These are phyloP conservation scores for Macrocentrus cingulum DNA, from an alignment of 1,140 invertebrate genomes.

Conservation along the genomic window DNA sequence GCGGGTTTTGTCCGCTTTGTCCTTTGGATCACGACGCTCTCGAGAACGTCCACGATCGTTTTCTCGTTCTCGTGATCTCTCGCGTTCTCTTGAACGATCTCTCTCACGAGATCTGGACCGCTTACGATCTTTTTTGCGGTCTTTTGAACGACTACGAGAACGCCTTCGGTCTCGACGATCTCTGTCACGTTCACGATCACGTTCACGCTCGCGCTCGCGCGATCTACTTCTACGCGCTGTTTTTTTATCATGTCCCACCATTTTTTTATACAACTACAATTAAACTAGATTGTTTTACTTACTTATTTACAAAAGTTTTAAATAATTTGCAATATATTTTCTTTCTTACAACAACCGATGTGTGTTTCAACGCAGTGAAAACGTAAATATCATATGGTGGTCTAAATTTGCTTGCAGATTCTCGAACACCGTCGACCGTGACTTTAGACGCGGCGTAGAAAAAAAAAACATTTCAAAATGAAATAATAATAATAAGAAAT, in stretches of 20 bases:
- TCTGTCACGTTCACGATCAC: conserved; percentile 48
- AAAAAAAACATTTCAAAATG: too few relatives aligned
- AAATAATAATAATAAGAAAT: too few relatives aligned
- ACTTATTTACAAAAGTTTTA: too few relatives aligned
- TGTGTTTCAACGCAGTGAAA: too few relatives aligned
- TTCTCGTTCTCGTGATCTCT: conserved; percentile 35
- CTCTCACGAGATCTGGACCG: conserved; percentile 37
- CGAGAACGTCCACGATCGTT: conserved; percentile 46
- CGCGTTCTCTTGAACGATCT: conserved; percentile 50
- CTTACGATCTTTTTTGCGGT: conserved; percentile 48
- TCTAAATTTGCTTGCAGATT: too few relatives aligned
- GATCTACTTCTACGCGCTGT: conserved; percentile 46
- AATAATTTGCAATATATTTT: too few relatives aligned
- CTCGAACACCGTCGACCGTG: too few relatives aligned
- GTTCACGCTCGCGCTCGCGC: conserved; percentile 47
- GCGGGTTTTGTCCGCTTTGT: conserved; percentile 49
- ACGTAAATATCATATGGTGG: too few relatives aligned
- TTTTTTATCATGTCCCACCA: conserved; percentile 54
- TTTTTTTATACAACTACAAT: conserved; percentile 7
- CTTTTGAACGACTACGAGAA: conserved; percentile 48
- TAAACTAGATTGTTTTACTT: too few relatives aligned
- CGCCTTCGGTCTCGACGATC: conserved; percentile 45
- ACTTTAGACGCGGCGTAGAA: too few relatives aligned
- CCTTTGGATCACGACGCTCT: conserved; percentile 46
- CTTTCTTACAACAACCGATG: too few relatives aligned